These are phyloP conservation scores for Malaclemys terrapin DNA, from an alignment of 2,113 vertebrate genomes.

Conservation along the genomic window DNA sequence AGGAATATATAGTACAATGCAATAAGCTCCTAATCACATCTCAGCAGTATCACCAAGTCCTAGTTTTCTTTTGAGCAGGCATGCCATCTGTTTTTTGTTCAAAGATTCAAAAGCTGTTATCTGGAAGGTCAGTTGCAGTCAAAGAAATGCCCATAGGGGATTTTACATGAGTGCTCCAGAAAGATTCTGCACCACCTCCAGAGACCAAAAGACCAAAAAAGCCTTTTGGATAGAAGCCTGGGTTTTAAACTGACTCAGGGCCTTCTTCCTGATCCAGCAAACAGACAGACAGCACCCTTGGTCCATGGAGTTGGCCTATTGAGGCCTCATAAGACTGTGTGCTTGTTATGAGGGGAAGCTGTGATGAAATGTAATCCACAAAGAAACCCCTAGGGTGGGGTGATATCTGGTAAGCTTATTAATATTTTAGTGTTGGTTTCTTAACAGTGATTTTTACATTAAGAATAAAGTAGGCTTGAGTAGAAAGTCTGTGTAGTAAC, in stretches of 20 bases:
- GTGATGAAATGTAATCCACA: neutral
- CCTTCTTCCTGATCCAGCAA: neutral
- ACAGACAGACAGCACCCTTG: neutral
- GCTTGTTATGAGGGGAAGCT: neutral
- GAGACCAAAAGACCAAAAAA: neutral
- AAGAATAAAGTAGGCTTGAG: neutral
- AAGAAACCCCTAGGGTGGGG: neutral
- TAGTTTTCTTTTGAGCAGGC: neutral
- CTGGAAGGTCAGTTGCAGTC: neutral
- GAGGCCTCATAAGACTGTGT: neutral
- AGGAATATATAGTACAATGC: neutral
- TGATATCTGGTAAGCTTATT: neutral
- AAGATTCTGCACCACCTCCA: neutral
- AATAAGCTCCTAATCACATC: neutral
- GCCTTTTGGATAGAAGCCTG: neutral
- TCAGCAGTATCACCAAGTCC: neutral
- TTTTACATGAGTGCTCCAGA: neutral
- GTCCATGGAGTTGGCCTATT: neutral
- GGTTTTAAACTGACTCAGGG: neutral
- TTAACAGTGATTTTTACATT: neutral
- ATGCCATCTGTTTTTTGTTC: neutral
- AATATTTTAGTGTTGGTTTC: neutral
- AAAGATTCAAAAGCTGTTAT: neutral
- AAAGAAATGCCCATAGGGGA: fast-evolving
- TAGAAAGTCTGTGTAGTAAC: neutral